Percentiles rank a stretch among this genome's conserved stretches.
Conservation (phyloP, 2,797 vertebrate genomes). For the Rhynchonycteris naso region DNA sequence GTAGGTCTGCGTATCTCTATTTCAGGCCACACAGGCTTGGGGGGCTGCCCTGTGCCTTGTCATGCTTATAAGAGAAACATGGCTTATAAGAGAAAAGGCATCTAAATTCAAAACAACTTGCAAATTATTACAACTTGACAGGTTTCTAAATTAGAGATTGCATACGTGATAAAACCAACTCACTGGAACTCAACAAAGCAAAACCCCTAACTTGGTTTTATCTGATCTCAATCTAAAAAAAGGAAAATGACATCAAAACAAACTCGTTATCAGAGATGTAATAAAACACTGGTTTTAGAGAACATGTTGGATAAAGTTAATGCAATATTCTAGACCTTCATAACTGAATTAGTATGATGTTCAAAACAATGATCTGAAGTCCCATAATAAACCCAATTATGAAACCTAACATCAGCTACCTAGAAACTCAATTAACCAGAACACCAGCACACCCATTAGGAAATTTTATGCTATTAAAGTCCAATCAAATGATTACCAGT, state of each 20-base stretch:
- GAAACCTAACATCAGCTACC: conserved; percentile 17
- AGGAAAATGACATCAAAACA: conserved; percentile 48
- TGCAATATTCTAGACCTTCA: neutral
- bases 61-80: neutral
- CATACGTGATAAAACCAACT: conserved; percentile 36
- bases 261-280: neutral
- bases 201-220: conserved; percentile 33
- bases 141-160: conserved; percentile 48
- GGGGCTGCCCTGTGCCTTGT: neutral
- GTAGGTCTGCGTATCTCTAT: neutral
- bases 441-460: neutral
- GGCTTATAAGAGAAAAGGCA: neutral
- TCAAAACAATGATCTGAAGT: conserved; percentile 9
- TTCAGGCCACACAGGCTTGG: neutral
- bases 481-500: neutral
- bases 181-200: neutral
- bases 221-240: conserved; percentile 6
- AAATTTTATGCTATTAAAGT: neutral
- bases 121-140: neutral
- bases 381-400: neutral
- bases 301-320: neutral
- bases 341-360: conserved; percentile 4
- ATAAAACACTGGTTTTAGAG: conserved; percentile 37
- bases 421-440: conserved; percentile 36
- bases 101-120: conserved; percentile 30